Base-by-base conservation (phyloP, 64 coral and sea anemone genomes). In the Porites lutea region DNA sequence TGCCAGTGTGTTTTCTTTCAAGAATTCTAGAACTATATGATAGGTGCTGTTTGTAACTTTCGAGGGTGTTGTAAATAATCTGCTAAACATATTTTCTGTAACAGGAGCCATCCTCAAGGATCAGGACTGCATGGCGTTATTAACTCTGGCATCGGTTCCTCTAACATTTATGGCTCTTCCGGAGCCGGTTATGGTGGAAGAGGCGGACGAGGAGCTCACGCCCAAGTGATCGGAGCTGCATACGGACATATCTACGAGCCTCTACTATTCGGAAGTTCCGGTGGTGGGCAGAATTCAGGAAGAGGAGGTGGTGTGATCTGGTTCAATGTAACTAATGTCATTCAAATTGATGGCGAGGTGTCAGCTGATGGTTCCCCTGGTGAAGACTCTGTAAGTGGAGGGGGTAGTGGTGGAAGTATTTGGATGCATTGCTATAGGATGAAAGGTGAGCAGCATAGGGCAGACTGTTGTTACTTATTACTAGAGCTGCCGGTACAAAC, bases 201-300 rank as follows among this genome's bases (percentile, higher is more conserved):
- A 46, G 92, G 92, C 3, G 96, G 96, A 45, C 83, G 96, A 58
- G 96, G 96, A 8, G 50, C 14, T 15, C 82, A 88, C n/a, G 59
- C 59, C 60, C 19, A 49, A 52, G 50, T 87, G 54, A 89, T 93
- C 43, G 96, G 96, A 59, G 53, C 65, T 48, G 87, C 96, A 12
- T 98, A 98, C 78, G 94, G 90, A 6, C 94, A 98, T 79, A 52
- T 98, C 50, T 98, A 98, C 72, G 94, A 98, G 45, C 94, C 97
- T 10, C 53, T 91, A 13, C 59, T 71, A 53, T 98, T 98, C 45
- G 97, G 97, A 77, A 98, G 97, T 62, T 83, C 91, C n/a, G 97
- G 97, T 63, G 97, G 97, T 9, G 97, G 97, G 50, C 52, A 46
- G 4, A 93, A 91, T 13, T 84, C 87, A 65, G 97, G 97, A 21